Base-by-base conservation (phyloP, 2,113 vertebrate species). In the Thinocorus orbignyianus region DNA sequence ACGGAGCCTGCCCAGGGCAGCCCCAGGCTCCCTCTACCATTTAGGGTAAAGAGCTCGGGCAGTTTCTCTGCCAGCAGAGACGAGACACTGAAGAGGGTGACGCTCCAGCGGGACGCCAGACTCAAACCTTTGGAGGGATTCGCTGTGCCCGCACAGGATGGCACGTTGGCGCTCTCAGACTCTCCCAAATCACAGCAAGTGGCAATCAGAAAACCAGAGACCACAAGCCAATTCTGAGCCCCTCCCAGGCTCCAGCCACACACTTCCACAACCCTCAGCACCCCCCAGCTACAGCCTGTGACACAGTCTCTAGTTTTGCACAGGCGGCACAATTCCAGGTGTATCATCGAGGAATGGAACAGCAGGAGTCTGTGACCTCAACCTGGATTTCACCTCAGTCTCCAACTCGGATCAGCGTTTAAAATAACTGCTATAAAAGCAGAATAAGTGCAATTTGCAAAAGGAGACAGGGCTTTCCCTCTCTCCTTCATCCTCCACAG, bases 241-340 rank as follows among this genome's bases (percentile, higher is more conserved):
- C 42, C 60, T 33, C 35, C 33, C 44, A 79, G 41, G 10, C 13
- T 39, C n/a, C 91, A 79, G 54, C 76, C 71, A 37, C 30, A 44
- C 30, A 10, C 20, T 11, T 22, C 48, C 11, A 5, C 9, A 18
- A 44, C 13, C 52, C 31, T 23, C 33, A 31, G 30, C 28, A 28
- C 52, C 25, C 3, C 52, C 68, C 5, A 1, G 14, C 2, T 7
- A 1, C 1, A 2, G 3, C 69, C 9, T 0, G 9, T 1, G 44
- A 20, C 1, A 30, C 46, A 62, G 33, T 3, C 71, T 9, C 55
- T 17, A 5, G 49, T 24, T 89, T 7, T 44, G 10, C 77, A 46
- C 79, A 81, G 71, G 39, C 49, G 57, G 58, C 18, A 26, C 39
- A 30, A 23, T 1, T 57, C n/a, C 6, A 58, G 31, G 37, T 33